These are phyloP conservation scores for Chionis minor DNA, from an alignment of 2,113 vertebrate species.

Conservation along the genomic window DNA sequence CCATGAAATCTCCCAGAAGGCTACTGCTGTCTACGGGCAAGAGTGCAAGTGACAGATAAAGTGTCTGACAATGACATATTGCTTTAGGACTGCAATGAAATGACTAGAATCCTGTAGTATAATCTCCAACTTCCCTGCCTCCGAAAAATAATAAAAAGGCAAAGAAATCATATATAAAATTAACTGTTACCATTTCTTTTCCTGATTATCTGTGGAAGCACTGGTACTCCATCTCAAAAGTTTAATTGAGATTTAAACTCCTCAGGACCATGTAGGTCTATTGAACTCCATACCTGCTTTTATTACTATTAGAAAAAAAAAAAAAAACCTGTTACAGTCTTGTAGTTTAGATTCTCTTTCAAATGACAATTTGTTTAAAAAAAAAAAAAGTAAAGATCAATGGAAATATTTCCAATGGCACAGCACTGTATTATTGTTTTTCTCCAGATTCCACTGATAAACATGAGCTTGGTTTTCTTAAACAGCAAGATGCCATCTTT, in stretches of 20 bases:
- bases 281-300: not conserved
- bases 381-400: not conserved
- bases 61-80: constrained; percentile 80
- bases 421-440: constrained; percentile 41
- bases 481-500: constrained; percentile 70
- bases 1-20: constrained; percentile 75
- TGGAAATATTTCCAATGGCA: constrained; percentile 17
- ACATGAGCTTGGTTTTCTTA: constrained; percentile 60
- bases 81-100: constrained; percentile 74
- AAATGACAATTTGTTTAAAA: constrained; percentile 18
- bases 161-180: constrained; percentile 54
- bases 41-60: constrained; percentile 79
- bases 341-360: not conserved
- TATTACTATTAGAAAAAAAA: not conserved
- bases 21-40: constrained; percentile 72
- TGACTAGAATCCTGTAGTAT: constrained; percentile 72
- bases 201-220: not conserved
- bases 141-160: constrained; percentile 46
- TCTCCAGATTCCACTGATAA: constrained; percentile 61
- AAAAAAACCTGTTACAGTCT: not conserved
- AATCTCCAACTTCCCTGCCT: constrained; percentile 26
- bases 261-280: not conserved
- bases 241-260: not conserved
- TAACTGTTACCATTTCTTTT: constrained; percentile 20
- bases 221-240: not conserved